Evolutionary conservation across 2,113 vertebrate species (phyloP), one percentile per base, ranked within the genome.

Genomic region (Struthio camelus): DNA sequence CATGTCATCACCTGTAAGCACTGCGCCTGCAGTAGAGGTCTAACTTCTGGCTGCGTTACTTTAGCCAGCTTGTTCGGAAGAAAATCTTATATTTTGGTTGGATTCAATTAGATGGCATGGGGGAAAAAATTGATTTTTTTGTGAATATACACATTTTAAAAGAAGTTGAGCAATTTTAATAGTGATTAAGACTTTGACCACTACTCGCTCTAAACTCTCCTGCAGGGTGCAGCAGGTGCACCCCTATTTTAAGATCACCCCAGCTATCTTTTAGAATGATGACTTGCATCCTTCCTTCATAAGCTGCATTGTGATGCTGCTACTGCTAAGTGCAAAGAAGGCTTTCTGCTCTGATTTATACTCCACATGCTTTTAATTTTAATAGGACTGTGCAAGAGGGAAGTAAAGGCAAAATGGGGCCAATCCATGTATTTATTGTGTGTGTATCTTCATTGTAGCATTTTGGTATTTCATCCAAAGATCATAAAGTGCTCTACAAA

Each of bases 391-490:
- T 95, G 42, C 44, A 87, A 62, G 61, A 87, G 46, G 67, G 59
- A 96, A 91, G n/a, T 69, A 89, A 87, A 94, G 67, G 64, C 59
- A 95, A 77, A 95, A 77, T 19, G 22, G 89, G 62, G 54, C 58
- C 32, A 51, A 42, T 79, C 7, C 8, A 48, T 79, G 40, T 87
- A 61, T 92, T 92, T 90, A 81, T 70, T 82, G 34, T 36, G 61
- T 46, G 22, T 77, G 64, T 85, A 85, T 70, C 89, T 94, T 95
- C 73, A 89, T 62, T 70, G 78, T 38, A 78, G n/a, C 54, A 24
- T 70, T 95, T 96, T 83, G 87, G 46, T 77, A 83, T 90, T 96
- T 91, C 85, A 91, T 84, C 64, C 89, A 93, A 95, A 96, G 79
- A 75, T 85, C 87, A 71, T 91, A 78, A 94, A 96, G 76, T 46